Evolutionary conservation across 2,888 invertebrate genomes (phyloP).

Genomic region (Teleogryllus oceanicus): DNA sequence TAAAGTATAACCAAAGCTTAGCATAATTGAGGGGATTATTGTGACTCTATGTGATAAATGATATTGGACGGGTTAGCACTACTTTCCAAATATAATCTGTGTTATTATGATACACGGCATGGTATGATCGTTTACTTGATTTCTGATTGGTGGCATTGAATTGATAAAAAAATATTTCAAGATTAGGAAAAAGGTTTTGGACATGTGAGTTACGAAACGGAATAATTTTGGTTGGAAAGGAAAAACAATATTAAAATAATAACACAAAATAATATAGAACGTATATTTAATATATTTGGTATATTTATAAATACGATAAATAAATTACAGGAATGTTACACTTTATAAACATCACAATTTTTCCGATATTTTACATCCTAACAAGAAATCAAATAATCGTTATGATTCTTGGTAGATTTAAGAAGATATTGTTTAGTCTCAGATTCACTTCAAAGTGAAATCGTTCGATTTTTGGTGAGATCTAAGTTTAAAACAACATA

Average conservation of each 20-base stretch:
- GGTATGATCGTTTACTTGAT: too few relatives aligned
- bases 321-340: slow-evolving; percentile 18
- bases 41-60: too few relatives aligned
- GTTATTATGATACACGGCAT: too few relatives aligned
- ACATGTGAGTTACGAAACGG: too few relatives aligned
- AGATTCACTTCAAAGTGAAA: not conserved
- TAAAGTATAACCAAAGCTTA: too few relatives aligned
- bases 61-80: too few relatives aligned
- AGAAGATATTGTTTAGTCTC: slow-evolving; percentile 4
- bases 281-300: slow-evolving; percentile 18
- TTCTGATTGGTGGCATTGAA: too few relatives aligned
- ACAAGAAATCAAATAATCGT: slow-evolving; percentile 1
- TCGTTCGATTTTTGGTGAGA: not conserved
- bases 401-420: not conserved
- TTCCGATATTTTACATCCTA: slow-evolving; percentile 18
- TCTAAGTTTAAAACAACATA: slow-evolving; percentile 11
- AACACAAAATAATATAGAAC: slow-evolving; percentile 4
- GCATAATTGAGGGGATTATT: too few relatives aligned
- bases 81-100: too few relatives aligned
- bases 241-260: not conserved
- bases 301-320: slow-evolving; percentile 18
- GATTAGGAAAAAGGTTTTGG: too few relatives aligned
- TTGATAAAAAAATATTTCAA: too few relatives aligned
- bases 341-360: slow-evolving; percentile 12
- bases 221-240: too few relatives aligned